phyloP scores from a whole-genome alignment of 53 echinoderm and acorn worm genomes.

The Echinarachnius parma region DNA sequence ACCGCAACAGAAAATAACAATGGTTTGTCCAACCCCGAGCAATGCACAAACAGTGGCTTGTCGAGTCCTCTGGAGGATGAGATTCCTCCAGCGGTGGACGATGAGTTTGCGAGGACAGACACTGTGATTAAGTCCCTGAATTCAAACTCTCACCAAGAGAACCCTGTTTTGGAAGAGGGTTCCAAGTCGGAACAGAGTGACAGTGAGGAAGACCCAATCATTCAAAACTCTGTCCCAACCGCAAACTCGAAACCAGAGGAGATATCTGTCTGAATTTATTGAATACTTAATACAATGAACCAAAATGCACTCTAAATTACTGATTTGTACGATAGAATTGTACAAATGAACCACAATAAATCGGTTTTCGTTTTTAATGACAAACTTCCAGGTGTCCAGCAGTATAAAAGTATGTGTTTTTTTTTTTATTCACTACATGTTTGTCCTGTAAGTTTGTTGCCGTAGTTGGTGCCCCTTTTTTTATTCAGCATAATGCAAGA shows the following conservation, averaged over 20 bases:
- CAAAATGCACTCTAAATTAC: no score
- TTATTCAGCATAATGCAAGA: no score
- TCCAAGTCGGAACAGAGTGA: constrained; percentile 1
- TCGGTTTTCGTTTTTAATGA: no score
- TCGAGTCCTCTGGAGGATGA: constrained; percentile 24
- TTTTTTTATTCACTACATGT: no score
- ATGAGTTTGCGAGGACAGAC: constrained; percentile 21
- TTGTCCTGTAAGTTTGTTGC: no score
- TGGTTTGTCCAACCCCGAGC: constrained; percentile 15
- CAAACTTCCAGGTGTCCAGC: no score
- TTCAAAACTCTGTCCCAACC: neutral
- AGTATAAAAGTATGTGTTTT: no score
- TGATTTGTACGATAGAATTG: no score
- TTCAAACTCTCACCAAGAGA: constrained; percentile 36
- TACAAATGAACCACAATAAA: no score
- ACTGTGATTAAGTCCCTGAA: constrained; percentile 24
- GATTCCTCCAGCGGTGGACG: neutral
- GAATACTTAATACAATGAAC: no score
- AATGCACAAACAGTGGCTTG: constrained; percentile 21
- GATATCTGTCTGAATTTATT: constrained; percentile 29
- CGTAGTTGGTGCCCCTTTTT: no score
- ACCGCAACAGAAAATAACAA: constrained; percentile 29
- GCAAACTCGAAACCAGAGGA: constrained; percentile 39
- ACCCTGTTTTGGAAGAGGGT: constrained; percentile 44
- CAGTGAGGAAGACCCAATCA: constrained; percentile 2